Percentiles rank a stretch among this genome's conserved stretches.
phyloP scores from a whole-genome alignment of 2,888 invertebrate genomes.

The Tetragonisca angustula region DNA sequence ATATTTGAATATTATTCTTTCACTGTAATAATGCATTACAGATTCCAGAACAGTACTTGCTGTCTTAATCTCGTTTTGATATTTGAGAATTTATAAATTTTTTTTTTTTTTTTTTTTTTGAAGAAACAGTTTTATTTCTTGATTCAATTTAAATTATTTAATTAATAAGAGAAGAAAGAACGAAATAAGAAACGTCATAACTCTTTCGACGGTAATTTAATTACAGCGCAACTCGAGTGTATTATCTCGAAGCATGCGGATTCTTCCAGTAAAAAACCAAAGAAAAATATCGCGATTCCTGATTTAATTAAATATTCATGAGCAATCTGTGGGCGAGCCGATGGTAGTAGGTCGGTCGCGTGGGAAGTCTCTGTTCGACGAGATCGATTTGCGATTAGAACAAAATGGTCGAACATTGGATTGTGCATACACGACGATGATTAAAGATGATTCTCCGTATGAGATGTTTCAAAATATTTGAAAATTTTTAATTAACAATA shows the following conservation, averaged over 20 bases:
- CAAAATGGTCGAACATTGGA: conserved; percentile 29
- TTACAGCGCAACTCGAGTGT: conserved; percentile 11
- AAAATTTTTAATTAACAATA: neutral
- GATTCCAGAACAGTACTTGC: neutral
- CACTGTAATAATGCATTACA: neutral
- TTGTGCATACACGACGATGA: conserved; percentile 23
- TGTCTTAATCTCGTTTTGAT: neutral
- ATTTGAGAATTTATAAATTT: neutral
- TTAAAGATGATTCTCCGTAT: neutral
- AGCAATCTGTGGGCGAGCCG: conserved; percentile 67
- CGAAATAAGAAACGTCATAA: neutral
- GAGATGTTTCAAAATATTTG: neutral
- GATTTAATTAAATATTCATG: conserved; percentile 76
- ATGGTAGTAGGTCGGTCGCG: conserved; percentile 70
- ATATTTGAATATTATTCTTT: neutral
- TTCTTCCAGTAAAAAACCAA: conserved; percentile 27
- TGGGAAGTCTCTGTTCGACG: conserved; percentile 60
- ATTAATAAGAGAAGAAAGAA: neutral
- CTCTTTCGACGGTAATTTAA: conserved; percentile 24
- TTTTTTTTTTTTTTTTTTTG: neutral
- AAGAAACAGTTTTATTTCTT: neutral
- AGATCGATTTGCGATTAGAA: conserved; percentile 67
- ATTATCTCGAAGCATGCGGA: conserved; percentile 1
- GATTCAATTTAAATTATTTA: neutral
- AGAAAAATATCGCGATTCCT: conserved; percentile 67